Conservation (phyloP, 2,888 invertebrate species). For the Brachyopa scutellaris region DNA sequence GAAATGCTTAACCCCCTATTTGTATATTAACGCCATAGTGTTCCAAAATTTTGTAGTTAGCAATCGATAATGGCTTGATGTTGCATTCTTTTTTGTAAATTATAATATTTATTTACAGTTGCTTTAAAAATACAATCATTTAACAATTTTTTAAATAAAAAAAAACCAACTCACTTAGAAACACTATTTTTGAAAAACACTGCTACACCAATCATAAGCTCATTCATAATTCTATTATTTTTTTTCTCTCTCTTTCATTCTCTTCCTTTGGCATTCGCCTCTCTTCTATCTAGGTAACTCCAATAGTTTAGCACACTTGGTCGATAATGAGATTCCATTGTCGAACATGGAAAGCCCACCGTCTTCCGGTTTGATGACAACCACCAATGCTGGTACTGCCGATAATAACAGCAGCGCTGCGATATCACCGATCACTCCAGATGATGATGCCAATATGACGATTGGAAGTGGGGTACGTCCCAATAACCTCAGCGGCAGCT, state of each 20-base stretch:
- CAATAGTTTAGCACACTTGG: slow-evolving; percentile 86
- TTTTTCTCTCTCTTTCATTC: slow-evolving; percentile 39
- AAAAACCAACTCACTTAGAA: no score
- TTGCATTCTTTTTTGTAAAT: slow-evolving; percentile 48
- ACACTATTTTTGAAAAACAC: neutral
- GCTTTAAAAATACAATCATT: slow-evolving; percentile 28
- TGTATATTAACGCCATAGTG: slow-evolving; percentile 32
- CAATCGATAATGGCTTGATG: slow-evolving; percentile 67
- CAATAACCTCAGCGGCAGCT: slow-evolving; percentile 81
- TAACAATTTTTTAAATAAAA: slow-evolving; percentile 10
- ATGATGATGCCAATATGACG: slow-evolving; percentile 76
- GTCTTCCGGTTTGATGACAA: slow-evolving; percentile 75
- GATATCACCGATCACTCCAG: slow-evolving; percentile 79
- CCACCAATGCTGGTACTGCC: slow-evolving; percentile 30
- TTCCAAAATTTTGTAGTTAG: slow-evolving; percentile 44
- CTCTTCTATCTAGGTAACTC: slow-evolving; percentile 83
- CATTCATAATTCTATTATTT: slow-evolving; percentile 54
- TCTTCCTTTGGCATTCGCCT: slow-evolving; percentile 32
- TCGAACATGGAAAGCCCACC: slow-evolving; percentile 82
- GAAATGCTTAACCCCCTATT: slow-evolving; percentile 34
- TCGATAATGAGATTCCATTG: slow-evolving; percentile 85
- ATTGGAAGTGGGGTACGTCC: slow-evolving; percentile 77
- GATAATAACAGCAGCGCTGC: slow-evolving; percentile 73
- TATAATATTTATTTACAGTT: slow-evolving; percentile 13
- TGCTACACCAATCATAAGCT: slow-evolving; percentile 30